Base-by-base conservation (phyloP, 2,113 vertebrate genomes). In the Micronycteris hirsuta region DNA sequence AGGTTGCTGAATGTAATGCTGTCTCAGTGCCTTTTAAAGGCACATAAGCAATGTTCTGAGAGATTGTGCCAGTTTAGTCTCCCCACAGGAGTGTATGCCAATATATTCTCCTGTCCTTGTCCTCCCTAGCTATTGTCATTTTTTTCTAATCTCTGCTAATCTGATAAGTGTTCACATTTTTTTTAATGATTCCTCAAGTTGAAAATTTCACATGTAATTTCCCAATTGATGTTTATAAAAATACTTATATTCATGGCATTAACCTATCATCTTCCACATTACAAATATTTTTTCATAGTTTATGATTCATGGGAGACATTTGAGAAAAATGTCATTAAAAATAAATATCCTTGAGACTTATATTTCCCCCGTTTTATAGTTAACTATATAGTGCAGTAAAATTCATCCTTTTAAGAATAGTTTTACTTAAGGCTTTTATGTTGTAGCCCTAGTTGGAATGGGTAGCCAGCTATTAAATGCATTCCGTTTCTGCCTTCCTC, bases 261-360 rank as follows among this genome's bases (percentile, higher is more conserved):
- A 97, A 52, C 54, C 68, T 97, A 67, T 89, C 93, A 89, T 91
- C 80, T 93, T 95, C 86, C 81, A 54, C 58, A 93, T 76, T 91
- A 47, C 7, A 95, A 95, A 83, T 94, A 74, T 91, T 97, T 96
- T 97, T 94, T 90, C 91, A 94, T 94, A 80, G 74, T 94, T 91
- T 97, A 74, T 96, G 93, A 94, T 65, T 95, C 83, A 96, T 71
- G 82, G 82, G 65, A 88, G 36, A 86, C 76, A 78, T 70, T 94
- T 91, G 89, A 88, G 91, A 89, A 94, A 91, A 96, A 86, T 58
- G 36, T 77, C 82, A 95, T 95, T 95, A 87, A 96, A 93, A 97
- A 91, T 89, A 94, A 95, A 96, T 93, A 93, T 38, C 49, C 95
- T 89, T 91, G 89, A 83, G 47, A 88, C 33, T 96, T 90, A 67